Evolutionary conservation across 2,888 invertebrate genomes (phyloP).

Genomic region (Tillus elongatus): DNA sequence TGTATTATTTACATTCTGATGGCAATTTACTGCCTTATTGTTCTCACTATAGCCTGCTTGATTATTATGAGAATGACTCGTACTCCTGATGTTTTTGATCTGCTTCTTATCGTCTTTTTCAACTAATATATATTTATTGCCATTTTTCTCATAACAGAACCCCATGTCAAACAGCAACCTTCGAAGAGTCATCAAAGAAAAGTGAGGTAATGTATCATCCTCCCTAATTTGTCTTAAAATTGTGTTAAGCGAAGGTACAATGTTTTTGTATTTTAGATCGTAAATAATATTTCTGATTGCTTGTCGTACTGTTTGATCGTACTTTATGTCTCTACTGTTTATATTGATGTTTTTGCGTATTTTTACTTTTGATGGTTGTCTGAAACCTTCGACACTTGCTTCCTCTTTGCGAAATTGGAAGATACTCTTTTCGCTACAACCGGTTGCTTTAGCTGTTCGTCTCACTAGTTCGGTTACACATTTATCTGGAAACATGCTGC

Average conservation of each 20-base stretch:
- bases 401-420: slow-evolving; percentile 41
- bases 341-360: slow-evolving; percentile 38
- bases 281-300: slow-evolving; percentile 36
- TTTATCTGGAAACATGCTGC: slow-evolving; percentile 32
- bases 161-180: slow-evolving; percentile 40
- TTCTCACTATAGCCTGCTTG: no score
- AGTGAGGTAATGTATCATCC: slow-evolving; percentile 33
- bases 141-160: slow-evolving; percentile 36
- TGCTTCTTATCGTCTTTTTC: slow-evolving; percentile 28
- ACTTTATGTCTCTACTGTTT: slow-evolving; percentile 39
- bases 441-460: slow-evolving; percentile 38
- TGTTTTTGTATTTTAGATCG: slow-evolving; percentile 34
- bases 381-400: slow-evolving; percentile 37
- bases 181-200: slow-evolving; percentile 38
- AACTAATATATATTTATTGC: slow-evolving; percentile 36
- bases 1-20: no score
- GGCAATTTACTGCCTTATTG: no score
- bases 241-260: slow-evolving; percentile 36
- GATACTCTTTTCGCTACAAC: slow-evolving; percentile 40
- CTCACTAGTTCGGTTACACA: slow-evolving; percentile 38
- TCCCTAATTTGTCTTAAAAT: slow-evolving; percentile 35
- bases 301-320: slow-evolving; percentile 35
- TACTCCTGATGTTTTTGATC: no score
- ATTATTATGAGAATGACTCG: no score
- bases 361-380: slow-evolving; percentile 38